A percentile compares a stretch with the other conserved stretches of the same genome.
Conservation (phyloP, 2,113 vertebrate genomes). For the Podarcis raffonei region DNA sequence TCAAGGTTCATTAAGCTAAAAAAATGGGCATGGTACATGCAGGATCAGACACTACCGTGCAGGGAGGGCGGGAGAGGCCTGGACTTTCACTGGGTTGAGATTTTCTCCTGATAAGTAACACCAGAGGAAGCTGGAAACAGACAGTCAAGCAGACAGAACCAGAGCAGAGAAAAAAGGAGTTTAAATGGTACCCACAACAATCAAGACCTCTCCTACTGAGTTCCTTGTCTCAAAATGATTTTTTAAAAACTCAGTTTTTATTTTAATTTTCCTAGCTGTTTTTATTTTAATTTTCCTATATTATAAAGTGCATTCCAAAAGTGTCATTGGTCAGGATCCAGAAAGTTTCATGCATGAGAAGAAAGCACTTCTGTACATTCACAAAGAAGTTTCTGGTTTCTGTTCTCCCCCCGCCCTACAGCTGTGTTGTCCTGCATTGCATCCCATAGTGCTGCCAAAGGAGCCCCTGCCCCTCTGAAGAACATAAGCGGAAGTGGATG, state of each 20-base stretch:
- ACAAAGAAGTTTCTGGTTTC: not conserved
- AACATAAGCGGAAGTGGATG: not conserved
- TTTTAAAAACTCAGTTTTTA: too few relatives aligned
- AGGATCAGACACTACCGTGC: not conserved
- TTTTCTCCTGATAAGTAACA: not conserved
- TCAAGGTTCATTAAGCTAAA: not conserved
- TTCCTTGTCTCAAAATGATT: not conserved
- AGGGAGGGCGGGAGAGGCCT: too few relatives aligned
- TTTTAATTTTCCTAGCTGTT: not conserved
- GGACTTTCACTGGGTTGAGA: too few relatives aligned
- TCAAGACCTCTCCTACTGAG: not conserved
- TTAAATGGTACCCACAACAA: not conserved
- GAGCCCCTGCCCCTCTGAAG: not conserved
- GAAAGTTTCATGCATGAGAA: too few relatives aligned
- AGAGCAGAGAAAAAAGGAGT: not conserved
- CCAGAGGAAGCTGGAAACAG: not conserved
- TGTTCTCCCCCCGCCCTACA: not conserved
- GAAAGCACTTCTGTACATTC: not conserved
- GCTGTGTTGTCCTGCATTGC: not conserved
- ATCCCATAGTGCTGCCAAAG: too few relatives aligned
- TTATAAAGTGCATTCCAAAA: not conserved
- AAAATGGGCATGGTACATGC: not conserved
- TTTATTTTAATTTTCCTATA: not conserved
- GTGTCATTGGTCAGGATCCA: not conserved
- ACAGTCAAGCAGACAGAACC: not conserved